A percentile compares a stretch with the other conserved stretches of the same genome.
Conservation (phyloP, 2,797 vertebrate species). For the Chloroceryle amazona region DNA sequence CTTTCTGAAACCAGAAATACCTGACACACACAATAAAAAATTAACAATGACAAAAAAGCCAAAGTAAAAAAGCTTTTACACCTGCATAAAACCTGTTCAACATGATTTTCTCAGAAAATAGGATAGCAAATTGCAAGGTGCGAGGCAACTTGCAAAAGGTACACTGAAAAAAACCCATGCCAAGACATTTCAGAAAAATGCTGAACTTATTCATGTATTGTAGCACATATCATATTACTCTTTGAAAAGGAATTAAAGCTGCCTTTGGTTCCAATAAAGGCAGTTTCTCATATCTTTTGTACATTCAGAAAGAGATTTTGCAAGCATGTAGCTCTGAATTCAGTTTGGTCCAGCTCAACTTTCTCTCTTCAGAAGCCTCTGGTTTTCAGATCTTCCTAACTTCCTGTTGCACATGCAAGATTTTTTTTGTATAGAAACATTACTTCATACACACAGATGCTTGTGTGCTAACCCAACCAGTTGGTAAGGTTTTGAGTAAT, state of each 20-base stretch:
- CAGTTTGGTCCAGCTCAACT: background rate
- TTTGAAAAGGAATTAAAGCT: background rate
- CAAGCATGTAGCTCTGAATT: background rate
- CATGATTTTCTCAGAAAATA: background rate
- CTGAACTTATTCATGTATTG: background rate
- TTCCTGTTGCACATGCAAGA: background rate
- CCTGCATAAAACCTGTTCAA: background rate
- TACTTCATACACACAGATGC: constrained; percentile 38
- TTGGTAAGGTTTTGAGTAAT: constrained; percentile 68
- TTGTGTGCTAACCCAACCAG: constrained; percentile 57
- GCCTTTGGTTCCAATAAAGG: background rate
- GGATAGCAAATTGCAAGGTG: background rate
- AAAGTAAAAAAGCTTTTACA: background rate
- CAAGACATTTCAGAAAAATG: background rate
- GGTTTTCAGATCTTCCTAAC: constrained; percentile 1
- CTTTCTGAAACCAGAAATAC: background rate
- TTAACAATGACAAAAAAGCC: background rate
- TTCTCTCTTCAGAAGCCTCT: background rate
- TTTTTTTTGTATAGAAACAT: constrained; percentile 2
- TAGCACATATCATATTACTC: background rate
- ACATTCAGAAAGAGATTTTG: background rate
- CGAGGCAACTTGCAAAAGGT: background rate
- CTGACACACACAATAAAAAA: background rate
- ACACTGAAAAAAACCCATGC: background rate
- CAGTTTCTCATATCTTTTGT: background rate